Base-by-base conservation (phyloP, 2,888 invertebrate genomes). In the Sialis fuliginosa region DNA sequence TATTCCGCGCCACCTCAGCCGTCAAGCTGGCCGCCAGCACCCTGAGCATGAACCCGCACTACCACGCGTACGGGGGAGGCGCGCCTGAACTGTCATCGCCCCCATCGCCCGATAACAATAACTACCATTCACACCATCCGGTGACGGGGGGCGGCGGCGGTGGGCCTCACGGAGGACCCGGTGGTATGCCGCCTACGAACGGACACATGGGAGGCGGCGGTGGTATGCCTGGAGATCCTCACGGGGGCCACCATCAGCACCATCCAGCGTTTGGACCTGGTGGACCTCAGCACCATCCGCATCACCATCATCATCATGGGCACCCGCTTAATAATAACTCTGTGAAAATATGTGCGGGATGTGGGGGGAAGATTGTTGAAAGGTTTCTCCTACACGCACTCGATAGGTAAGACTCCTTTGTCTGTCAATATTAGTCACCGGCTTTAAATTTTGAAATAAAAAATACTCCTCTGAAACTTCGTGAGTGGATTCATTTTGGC, bases 321-420 rank as follows among this genome's bases (percentile, higher is more conserved):
- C 66, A 64, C 48, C 64, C 69, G 49, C 67, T 69, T 50, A 75
- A 70, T 59, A 71, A 68, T 56, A 70, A 68, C 60, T 69, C 67
- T 55, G 74, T 81, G 59, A 84, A 84, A 65, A 79, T 81, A 63
- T 92, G 92, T 69, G 88, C 86, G 55, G 91, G 90, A 56, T 93
- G 92, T 68, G 87, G 88, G 57, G 84, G 89, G 56, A 84, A 88
- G 72, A 92, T 92, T 63, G 78, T 84, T 58, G 92, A 92, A 72
- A 76, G 91, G 67, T 92, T 83, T 72, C 78, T 92, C 55, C 75
- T 93, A 54, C 85, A 87, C 69, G 91, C 92, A 57, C 74, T 92
- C 64, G 92, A 93, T 73, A 75, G 90, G 22, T 22, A 22, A 22
- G 22, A 22, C 4, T 22, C 2, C 4, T 22, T 22, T 22, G 2